phyloP scores from a whole-genome alignment of 2,113 vertebrate species.

The Zapornia atra region DNA sequence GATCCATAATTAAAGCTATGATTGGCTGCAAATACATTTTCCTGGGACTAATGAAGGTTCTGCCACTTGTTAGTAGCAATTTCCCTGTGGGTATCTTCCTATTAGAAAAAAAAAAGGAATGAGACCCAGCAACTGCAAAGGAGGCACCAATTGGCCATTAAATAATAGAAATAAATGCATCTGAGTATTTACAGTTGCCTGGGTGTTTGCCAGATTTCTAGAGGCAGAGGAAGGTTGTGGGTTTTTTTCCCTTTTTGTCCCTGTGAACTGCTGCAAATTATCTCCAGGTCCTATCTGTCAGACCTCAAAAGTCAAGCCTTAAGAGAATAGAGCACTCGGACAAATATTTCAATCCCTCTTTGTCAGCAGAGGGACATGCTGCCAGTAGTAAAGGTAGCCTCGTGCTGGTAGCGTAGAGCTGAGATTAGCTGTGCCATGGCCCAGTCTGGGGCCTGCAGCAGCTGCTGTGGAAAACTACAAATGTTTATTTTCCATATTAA shows the following conservation, averaged over 20 bases:
- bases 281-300: neutral
- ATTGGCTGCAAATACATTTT: neutral
- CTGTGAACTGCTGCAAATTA: neutral
- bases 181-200: neutral
- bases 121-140: neutral
- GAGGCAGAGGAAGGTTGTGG: neutral
- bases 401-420: neutral
- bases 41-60: neutral
- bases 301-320: neutral
- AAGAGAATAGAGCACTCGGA: neutral
- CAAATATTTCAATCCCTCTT: neutral
- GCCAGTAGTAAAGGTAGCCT: neutral
- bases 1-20: slow-evolving; percentile 18
- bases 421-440: neutral
- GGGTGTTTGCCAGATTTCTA: neutral
- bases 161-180: neutral
- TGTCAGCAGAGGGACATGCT: neutral
- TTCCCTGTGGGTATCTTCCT: neutral
- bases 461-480: neutral
- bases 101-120: slow-evolving; percentile 15
- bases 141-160: neutral
- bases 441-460: neutral
- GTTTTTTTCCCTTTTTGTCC: neutral
- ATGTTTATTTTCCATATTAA: neutral
- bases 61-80: neutral